phyloP scores from a whole-genome alignment of 2,113 vertebrate species.

The Struthidea cinerea region DNA sequence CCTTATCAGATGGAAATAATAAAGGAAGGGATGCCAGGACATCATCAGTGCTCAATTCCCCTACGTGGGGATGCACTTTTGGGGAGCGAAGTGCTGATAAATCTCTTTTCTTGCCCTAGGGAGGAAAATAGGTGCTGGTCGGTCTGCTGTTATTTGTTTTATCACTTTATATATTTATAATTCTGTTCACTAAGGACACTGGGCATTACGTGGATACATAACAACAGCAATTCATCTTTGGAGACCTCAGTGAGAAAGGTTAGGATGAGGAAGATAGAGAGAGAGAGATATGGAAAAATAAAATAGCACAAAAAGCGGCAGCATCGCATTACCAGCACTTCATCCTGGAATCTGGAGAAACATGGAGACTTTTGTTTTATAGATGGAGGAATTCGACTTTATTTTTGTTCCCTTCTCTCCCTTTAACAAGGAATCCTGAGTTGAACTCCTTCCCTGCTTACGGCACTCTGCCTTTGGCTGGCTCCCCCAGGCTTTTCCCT shows the following conservation, averaged over 20 bases:
- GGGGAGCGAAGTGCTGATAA: background rate
- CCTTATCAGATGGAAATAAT: background rate
- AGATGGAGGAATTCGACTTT: background rate
- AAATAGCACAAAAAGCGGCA: background rate
- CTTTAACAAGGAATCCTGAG: constrained; percentile 25
- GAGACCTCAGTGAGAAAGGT: background rate
- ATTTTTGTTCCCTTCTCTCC: background rate
- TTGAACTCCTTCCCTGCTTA: background rate
- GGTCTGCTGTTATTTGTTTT: background rate
- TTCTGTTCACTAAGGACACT: background rate
- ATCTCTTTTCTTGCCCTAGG: background rate
- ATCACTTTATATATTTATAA: background rate
- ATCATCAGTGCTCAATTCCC: background rate
- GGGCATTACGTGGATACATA: background rate
- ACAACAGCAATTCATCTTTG: background rate
- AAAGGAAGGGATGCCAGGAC: background rate
- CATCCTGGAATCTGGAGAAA: background rate
- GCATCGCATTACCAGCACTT: background rate
- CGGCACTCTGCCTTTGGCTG: constrained; percentile 13
- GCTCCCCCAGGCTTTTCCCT: background rate
- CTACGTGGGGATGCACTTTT: background rate
- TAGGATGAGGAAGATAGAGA: background rate
- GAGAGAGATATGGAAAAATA: background rate
- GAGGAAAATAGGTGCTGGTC: background rate
- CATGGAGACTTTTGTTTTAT: background rate